Percentiles rank a stretch among this genome's conserved stretches.
Conservation (phyloP, 1,140 invertebrate genomes). For the Brachionus manjavacas region DNA sequence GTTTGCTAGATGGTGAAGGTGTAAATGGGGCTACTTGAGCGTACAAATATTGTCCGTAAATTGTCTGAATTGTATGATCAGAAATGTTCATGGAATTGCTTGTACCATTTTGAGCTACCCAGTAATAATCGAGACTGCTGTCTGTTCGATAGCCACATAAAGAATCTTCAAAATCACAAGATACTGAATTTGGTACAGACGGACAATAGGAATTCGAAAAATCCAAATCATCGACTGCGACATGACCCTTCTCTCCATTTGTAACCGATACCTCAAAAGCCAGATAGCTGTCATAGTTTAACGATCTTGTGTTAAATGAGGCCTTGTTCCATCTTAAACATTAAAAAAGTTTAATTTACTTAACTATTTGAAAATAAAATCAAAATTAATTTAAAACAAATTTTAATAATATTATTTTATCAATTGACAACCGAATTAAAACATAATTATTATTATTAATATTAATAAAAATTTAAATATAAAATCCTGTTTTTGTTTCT, state of each 20-base stretch:
- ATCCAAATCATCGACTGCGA: not conserved
- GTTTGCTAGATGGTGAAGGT: not conserved
- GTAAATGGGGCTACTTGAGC: not conserved
- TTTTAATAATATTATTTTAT: too few relatives aligned
- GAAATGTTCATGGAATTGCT: not conserved
- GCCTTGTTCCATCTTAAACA: not conserved
- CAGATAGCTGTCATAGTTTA: not conserved
- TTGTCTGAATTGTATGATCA: constrained; percentile 4
- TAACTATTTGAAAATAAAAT: not conserved
- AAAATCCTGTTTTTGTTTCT: too few relatives aligned
- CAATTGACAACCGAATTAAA: too few relatives aligned
- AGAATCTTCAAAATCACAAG: not conserved
- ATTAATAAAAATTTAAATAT: too few relatives aligned
- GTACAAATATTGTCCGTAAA: not conserved
- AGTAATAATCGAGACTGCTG: not conserved
- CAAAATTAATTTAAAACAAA: too few relatives aligned
- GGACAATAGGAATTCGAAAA: constrained; percentile 42
- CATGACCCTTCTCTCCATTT: constrained; percentile 16
- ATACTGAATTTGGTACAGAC: not conserved
- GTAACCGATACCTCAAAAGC: not conserved
- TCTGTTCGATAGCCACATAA: constrained; percentile 14
- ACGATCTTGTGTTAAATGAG: not conserved
- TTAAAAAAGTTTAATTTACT: not conserved
- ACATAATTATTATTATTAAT: too few relatives aligned
- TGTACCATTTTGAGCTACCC: not conserved